Percentiles rank a stretch among this genome's conserved stretches.
Evolutionary conservation across 2,888 invertebrate genomes (phyloP).

Genomic region (Erebia ligea): DNA sequence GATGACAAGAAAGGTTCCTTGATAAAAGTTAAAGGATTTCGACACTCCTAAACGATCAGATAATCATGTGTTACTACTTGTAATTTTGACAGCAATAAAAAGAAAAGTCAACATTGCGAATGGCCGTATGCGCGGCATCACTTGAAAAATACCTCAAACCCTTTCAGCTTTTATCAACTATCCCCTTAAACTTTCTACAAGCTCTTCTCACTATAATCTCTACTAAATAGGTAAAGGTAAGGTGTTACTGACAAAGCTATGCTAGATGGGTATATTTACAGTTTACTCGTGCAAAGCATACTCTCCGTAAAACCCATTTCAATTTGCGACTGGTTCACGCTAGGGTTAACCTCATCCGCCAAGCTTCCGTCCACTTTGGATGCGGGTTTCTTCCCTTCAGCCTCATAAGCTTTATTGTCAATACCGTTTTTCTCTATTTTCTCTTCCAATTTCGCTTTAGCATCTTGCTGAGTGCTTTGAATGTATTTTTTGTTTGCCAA

Average conservation of each 20-base stretch:
- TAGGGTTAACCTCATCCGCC: conserved; percentile 46
- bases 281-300: conserved; percentile 52
- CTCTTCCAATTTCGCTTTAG: conserved; percentile 43
- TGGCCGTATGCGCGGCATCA: too few relatives aligned
- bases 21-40: too few relatives aligned
- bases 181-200: not conserved
- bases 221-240: too few relatives aligned
- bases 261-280: conserved; percentile 41
- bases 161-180: not conserved
- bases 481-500: conserved; percentile 84
- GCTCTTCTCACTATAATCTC: not conserved
- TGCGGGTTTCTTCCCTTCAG: conserved; percentile 59
- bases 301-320: conserved; percentile 74
- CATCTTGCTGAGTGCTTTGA: conserved; percentile 44
- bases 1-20: not conserved
- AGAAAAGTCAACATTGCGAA: too few relatives aligned
- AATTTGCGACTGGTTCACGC: conserved; percentile 64
- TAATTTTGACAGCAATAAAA: too few relatives aligned
- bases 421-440: conserved; percentile 59
- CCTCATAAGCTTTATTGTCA: conserved; percentile 75
- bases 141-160: not conserved
- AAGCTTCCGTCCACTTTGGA: conserved; percentile 43
- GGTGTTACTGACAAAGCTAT: too few relatives aligned
- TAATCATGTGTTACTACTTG: too few relatives aligned
- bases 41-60: too few relatives aligned